Conservation (phyloP, 2,888 invertebrate species). For the Amphipoea lucens region DNA sequence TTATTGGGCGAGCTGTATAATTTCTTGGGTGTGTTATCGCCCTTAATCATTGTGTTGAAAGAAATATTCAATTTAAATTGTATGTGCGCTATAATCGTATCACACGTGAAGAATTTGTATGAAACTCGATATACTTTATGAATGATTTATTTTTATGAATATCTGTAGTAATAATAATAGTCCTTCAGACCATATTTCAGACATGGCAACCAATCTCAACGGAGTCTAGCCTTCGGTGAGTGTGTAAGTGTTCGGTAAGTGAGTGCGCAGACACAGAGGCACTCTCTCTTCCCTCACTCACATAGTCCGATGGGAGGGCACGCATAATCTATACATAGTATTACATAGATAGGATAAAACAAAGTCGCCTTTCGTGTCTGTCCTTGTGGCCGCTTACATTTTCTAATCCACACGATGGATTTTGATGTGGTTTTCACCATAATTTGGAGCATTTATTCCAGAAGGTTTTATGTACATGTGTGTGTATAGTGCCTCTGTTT, state of each 20-base stretch:
- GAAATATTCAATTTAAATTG: slow-evolving; percentile 30
- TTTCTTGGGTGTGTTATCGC: slow-evolving; percentile 29
- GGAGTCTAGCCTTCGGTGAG: no score
- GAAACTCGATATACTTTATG: background rate
- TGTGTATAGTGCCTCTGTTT: background rate
- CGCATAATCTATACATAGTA: no score
- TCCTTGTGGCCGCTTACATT: background rate
- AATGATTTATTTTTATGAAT: background rate
- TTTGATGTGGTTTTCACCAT: background rate
- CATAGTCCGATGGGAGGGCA: no score
- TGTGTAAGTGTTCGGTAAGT: no score
- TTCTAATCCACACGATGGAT: background rate
- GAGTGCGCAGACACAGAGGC: no score
- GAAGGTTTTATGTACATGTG: background rate
- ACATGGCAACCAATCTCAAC: no score
- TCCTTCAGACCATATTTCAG: no score
- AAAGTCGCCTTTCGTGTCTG: background rate
- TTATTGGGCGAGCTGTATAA: slow-evolving; percentile 41
- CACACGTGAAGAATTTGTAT: background rate
- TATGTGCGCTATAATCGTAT: background rate
- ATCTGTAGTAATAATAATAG: background rate
- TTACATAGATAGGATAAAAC: background rate
- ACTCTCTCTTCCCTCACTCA: no score
- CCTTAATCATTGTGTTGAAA: slow-evolving; percentile 12
- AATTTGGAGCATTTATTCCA: background rate